A percentile compares a stretch with the other conserved stretches of the same genome.
phyloP scores from a whole-genome alignment of 2,113 vertebrate species.

The Psittacus erithacus region DNA sequence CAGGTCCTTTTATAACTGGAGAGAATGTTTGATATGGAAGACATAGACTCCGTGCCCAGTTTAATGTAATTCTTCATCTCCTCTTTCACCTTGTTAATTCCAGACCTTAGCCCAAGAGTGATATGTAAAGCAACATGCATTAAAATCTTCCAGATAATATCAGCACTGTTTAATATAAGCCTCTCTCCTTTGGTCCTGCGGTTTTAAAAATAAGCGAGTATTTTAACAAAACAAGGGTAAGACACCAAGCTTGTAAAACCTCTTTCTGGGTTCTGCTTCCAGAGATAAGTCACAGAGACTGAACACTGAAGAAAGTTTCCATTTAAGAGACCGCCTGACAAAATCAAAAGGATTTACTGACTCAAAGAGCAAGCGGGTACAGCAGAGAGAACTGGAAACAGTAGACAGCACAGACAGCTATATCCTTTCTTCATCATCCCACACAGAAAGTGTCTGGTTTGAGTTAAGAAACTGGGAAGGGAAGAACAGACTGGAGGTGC shows the following conservation, averaged over 20 bases:
- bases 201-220: slow-evolving; percentile 50
- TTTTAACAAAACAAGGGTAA: slow-evolving; percentile 49
- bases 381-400: not conserved
- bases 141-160: slow-evolving; percentile 54
- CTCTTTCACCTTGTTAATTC: slow-evolving; percentile 1
- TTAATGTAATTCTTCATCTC: not conserved
- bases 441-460: not conserved
- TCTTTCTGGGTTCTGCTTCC: slow-evolving; percentile 24
- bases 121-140: slow-evolving; percentile 30
- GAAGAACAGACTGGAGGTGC: not conserved
- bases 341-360: slow-evolving; percentile 32
- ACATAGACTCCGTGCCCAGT: not conserved
- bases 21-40: not conserved
- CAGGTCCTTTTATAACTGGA: not conserved
- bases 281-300: slow-evolving; percentile 6
- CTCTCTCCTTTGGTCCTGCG: not conserved
- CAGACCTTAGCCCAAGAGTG: not conserved
- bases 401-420: not conserved
- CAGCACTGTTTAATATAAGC: slow-evolving; percentile 18
- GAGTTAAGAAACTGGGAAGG: not conserved
- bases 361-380: not conserved
- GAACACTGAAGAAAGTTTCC: not conserved
- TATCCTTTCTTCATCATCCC: not conserved
- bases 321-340: slow-evolving; percentile 11
- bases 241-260: slow-evolving; percentile 48